Base-by-base conservation (phyloP, 1,140 invertebrate genomes). In the Dreissena polymorpha region DNA sequence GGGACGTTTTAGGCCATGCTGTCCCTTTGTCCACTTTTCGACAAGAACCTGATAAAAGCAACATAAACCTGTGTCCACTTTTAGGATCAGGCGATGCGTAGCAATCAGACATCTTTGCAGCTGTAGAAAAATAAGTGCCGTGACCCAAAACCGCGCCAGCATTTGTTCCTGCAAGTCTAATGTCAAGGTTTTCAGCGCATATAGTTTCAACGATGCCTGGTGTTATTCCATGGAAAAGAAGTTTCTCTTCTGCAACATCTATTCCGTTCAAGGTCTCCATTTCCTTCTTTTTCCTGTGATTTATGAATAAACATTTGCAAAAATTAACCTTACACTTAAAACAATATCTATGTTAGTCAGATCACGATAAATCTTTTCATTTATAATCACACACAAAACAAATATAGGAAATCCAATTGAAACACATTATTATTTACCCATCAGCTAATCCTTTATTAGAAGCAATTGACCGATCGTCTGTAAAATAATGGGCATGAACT, bases 11-110 rank as follows among this genome's bases (percentile, higher is more conserved):
- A 86, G 87, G 18, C 73, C 71, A 8, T 55, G 27, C 3, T 86
- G 55, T 57, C 90, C 90, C 10, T 64, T 53, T 50, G 84, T 84
- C 71, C 51, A 87, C 23, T 90, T 89, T 5, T 89, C 90, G 51
- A 88, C 87, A 23, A 90, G 55, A 1, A 90, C 89, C 55, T 84
- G 75, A 55, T 78, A 86, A n/a, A 29, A 88, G 60, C 25, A 88
- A 88, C 79, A 89, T 85, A 21, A 63, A 86, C 60, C 84, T 88
- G 39, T 81, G 76, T 3, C 69, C 27, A 10, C 81, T 63, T 29
- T 73, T 70, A 72, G 39, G 8, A 5, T 39, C 39, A 39, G 39
- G 39, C 39, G 39, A 5, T 39, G 39, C 21, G 21, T 60, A 60
- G 16, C 16, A 2, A 23, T 60, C 57, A 60, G 57, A 60, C 16